Conservation (phyloP, 2,113 vertebrate species). For the Malaclemys terrapin region DNA sequence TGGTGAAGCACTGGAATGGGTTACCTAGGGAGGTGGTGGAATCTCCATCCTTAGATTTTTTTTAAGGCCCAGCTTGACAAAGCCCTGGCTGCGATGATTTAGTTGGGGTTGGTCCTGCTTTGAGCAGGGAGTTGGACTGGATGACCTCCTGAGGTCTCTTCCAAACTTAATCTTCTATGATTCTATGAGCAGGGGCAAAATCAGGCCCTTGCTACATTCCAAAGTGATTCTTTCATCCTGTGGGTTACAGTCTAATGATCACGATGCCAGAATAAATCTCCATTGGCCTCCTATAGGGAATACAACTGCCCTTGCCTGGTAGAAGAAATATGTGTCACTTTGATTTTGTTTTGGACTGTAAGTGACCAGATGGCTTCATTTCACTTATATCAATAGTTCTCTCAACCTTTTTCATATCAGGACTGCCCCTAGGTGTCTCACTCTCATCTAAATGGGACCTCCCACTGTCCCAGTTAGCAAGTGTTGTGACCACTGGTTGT, state of each 20-base stretch:
- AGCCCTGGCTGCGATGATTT: too few relatives aligned
- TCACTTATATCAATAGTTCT: constrained; percentile 5
- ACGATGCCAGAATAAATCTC: neutral
- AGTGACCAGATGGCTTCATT: constrained; percentile 2
- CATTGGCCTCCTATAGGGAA: neutral
- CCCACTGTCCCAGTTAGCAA: neutral
- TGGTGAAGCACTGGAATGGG: too few relatives aligned
- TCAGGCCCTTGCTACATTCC: neutral
- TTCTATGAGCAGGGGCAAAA: neutral
- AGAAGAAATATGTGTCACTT: neutral
- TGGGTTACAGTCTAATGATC: neutral
- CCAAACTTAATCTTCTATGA: too few relatives aligned
- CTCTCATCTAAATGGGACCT: neutral
- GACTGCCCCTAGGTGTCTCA: neutral
- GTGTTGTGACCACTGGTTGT: neutral
- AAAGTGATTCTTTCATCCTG: neutral
- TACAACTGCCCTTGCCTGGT: neutral
- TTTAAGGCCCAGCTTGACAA: too few relatives aligned
- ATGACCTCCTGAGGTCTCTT: too few relatives aligned
- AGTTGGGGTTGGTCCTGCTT: too few relatives aligned
- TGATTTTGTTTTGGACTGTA: constrained; percentile 16
- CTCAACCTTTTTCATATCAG: neutral
- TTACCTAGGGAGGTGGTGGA: too few relatives aligned
- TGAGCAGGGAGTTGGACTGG: too few relatives aligned
- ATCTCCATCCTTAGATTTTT: too few relatives aligned